Evolutionary conservation across 2,113 vertebrate genomes (phyloP).

Genomic region (Saimiri boliviensis): DNA sequence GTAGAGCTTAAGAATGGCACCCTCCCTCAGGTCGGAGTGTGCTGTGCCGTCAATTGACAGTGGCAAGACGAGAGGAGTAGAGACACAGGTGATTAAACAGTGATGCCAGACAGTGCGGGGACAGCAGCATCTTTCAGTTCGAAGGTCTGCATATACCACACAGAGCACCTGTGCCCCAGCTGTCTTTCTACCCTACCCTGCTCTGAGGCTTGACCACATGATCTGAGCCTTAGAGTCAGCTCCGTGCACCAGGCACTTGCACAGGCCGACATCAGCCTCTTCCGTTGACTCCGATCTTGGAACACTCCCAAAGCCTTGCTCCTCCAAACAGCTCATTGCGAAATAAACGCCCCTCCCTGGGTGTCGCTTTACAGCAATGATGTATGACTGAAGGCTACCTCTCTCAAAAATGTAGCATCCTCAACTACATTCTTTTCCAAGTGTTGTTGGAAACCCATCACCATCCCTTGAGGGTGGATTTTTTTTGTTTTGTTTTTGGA

Average conservation of each 20-base stretch:
- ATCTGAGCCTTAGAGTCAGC: neutral
- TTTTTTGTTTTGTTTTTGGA: neutral
- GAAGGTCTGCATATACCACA: neutral
- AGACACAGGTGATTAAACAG: neutral
- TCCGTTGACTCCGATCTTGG: neutral
- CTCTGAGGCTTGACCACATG: no score
- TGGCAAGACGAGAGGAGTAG: neutral
- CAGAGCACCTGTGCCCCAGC: neutral
- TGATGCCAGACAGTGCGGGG: neutral
- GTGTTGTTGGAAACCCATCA: neutral
- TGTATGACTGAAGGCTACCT: neutral
- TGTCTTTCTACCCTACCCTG: neutral
- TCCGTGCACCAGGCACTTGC: neutral
- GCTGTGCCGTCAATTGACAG: neutral
- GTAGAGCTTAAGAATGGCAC: neutral
- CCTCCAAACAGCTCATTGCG: neutral
- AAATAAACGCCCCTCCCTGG: neutral
- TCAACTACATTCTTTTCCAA: neutral
- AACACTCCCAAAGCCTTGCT: neutral
- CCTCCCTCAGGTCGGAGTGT: neutral
- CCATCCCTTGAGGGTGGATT: neutral
- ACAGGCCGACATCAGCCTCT: neutral
- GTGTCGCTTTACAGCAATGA: neutral
- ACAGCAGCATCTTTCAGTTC: neutral
- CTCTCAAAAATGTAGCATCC: neutral